Evolutionary conservation across 1,140 invertebrate genomes (phyloP).

Genomic region (Hirudo medicinalis): DNA sequence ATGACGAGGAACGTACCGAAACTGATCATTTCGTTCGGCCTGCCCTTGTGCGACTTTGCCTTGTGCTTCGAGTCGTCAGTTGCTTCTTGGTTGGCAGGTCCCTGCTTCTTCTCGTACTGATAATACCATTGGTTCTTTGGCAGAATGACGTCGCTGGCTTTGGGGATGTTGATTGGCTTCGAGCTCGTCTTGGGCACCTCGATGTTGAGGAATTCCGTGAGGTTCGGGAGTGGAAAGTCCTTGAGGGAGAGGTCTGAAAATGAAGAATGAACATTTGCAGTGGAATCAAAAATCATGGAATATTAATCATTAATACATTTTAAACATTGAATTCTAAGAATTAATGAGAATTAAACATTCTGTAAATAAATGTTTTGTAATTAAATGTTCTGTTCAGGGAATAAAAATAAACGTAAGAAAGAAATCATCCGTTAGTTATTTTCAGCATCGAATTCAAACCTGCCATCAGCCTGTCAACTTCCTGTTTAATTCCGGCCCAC

Average conservation of each 20-base stretch:
- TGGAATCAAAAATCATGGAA: no score
- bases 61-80: not conserved
- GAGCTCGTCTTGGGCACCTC: slow-evolving; percentile 17
- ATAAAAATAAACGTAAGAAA: no score
- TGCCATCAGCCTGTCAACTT: slow-evolving; percentile 22
- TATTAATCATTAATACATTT: no score
- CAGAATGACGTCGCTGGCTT: slow-evolving; percentile 16
- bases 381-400: no score
- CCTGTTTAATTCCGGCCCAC: slow-evolving; percentile 23
- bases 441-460: not conserved
- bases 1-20: slow-evolving; percentile 18
- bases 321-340: not conserved
- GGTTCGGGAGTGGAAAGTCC: slow-evolving; percentile 23
- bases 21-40: slow-evolving; percentile 14
- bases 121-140: slow-evolving; percentile 24
- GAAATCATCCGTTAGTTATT: no score
- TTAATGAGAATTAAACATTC: no score
- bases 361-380: no score
- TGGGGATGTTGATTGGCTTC: slow-evolving; percentile 13
- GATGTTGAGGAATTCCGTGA: slow-evolving; percentile 23
- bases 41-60: not conserved
- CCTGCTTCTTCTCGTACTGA: slow-evolving; percentile 20
- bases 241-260: slow-evolving; percentile 23
- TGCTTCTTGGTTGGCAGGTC: not conserved
- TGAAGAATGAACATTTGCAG: not conserved